These are phyloP conservation scores for Oligia latruncula DNA, from an alignment of 2,888 invertebrate species.

Conservation along the genomic window DNA sequence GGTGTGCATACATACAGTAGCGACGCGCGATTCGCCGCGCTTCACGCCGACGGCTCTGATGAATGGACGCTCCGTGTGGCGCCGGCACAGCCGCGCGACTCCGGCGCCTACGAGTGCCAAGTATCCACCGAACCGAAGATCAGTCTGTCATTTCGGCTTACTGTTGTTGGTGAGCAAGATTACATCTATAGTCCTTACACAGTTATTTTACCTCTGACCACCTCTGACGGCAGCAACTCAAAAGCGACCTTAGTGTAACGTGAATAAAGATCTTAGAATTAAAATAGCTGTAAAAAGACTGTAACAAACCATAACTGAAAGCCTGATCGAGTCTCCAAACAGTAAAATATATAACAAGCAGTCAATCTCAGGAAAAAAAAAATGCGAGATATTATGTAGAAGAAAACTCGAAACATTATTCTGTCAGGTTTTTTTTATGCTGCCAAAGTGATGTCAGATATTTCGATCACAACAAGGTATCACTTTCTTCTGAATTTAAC, in stretches of 20 bases:
- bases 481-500: too few species aligned
- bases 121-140: slow-evolving; percentile 97
- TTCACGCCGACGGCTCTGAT: slow-evolving; percentile 91
- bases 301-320: background rate
- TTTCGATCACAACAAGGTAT: too few species aligned
- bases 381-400: too few species aligned
- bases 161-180: slow-evolving; percentile 93
- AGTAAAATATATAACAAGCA: background rate
- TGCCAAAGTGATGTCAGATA: too few species aligned
- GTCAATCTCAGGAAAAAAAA: background rate
- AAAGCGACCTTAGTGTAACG: background rate
- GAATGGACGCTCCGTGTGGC: slow-evolving; percentile 91
- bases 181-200: background rate
- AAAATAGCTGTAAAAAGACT: background rate
- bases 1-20: slow-evolving; percentile 92
- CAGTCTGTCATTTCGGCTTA: slow-evolving; percentile 93
- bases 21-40: slow-evolving; percentile 91
- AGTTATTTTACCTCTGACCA: background rate
- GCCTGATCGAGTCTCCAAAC: background rate
- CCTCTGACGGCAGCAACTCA: background rate
- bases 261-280: background rate
- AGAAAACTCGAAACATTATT: too few species aligned
- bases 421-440: too few species aligned
- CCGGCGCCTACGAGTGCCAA: slow-evolving; percentile 97
- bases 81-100: slow-evolving; percentile 93